These are phyloP conservation scores for Sipha maydis DNA, from an alignment of 2,888 invertebrate species.

Conservation along the genomic window DNA sequence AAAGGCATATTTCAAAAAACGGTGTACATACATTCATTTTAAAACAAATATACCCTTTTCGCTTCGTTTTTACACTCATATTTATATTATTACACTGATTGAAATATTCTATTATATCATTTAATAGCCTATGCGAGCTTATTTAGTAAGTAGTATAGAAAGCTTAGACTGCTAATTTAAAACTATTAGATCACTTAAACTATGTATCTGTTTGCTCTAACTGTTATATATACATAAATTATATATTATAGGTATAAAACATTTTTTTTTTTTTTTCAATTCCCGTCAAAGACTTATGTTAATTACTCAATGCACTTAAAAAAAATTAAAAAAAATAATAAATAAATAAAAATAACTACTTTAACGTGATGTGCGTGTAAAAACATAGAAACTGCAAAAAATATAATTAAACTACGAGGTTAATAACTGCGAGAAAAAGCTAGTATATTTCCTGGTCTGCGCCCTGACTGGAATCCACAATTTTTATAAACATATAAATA, in stretches of 20 bases:
- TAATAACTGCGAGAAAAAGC: constrained; percentile 25
- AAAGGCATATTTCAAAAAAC: not conserved
- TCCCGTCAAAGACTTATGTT: not conserved
- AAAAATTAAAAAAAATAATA: constrained; percentile 1
- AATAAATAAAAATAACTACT: not conserved
- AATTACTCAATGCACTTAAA: constrained; percentile 2
- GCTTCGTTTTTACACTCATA: not conserved
- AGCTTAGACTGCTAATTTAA: not conserved
- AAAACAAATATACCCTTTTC: not conserved
- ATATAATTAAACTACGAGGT: constrained; percentile 35
- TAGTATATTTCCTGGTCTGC: not conserved
- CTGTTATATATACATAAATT: not conserved
- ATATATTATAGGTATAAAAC: not conserved
- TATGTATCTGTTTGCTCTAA: not conserved
- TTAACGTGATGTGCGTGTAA: constrained; percentile 31
- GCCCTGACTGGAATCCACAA: constrained; percentile 38
- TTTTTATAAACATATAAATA: not conserved
- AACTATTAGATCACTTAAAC: not conserved
- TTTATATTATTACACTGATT: not conserved
- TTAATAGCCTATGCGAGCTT: not conserved
- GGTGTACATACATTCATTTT: not conserved
- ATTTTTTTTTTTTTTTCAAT: constrained; percentile 14
- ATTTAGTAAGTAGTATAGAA: too few relatives aligned
- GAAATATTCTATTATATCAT: constrained; percentile 10
- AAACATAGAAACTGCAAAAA: not conserved